Evolutionary conservation across 2,797 vertebrate genomes (phyloP), one percentile per base, ranked within the genome.

Genomic region (Acanthurus leucopareius): DNA sequence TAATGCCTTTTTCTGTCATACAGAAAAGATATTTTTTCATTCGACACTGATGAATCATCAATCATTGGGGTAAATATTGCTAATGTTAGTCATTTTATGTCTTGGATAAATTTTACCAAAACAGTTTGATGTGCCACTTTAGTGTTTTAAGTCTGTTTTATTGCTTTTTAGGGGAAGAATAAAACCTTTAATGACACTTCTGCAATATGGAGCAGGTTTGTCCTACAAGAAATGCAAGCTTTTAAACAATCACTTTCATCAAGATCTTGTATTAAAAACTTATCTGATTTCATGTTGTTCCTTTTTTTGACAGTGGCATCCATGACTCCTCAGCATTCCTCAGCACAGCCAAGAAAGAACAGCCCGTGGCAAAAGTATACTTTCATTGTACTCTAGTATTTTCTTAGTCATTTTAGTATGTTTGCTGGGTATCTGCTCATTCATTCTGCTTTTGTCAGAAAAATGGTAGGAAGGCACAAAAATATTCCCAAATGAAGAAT

Each of bases 11-110:
- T 73, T 68, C 76, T 77, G 74, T 83, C 92, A 78, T 64, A 79
- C 90, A 97, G 97, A 86, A 87, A 95, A 73, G 97, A 98, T 84
- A 45, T 97, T 84, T 99, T 97, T 94, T 92, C 92, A 83, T 99
- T 99, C 74, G 91, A 75, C 69, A 61, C 89, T 77, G 95, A 97
- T 61, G 89, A 94, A 82, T 87, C 95, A 73, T 89, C 94, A 89
- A 94, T 89, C 57, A 88, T 93, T 86, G 89, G 86, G 88, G 97
- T 98, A 97, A 93, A 67, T 79, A 48, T 40, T 71, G 4, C 1
- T 56, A 2, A 14, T 75, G 17, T 62, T 40, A 3, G 3, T 57
- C 32, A 15, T 57, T 32, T 56, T 20, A 25, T 61, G 56, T 14
- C 3, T 44, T 42, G 3, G 1, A 63, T 80, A 6, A 44, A 19